phyloP scores from a whole-genome alignment of 2,113 vertebrate species.

The Gavia stellata region DNA sequence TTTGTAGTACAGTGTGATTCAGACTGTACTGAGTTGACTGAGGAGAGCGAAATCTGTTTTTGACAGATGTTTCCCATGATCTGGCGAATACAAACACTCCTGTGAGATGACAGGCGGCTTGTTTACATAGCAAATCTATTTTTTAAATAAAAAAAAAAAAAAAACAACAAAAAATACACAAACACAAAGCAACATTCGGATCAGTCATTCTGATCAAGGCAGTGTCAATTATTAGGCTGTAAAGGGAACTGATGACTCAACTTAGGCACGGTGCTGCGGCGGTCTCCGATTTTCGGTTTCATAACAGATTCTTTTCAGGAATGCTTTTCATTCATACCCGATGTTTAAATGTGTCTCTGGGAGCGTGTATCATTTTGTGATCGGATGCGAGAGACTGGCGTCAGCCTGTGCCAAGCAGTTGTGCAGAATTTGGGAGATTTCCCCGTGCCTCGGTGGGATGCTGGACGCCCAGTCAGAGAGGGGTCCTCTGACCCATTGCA shows the following conservation, averaged over 20 bases:
- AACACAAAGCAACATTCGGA: constrained; percentile 58
- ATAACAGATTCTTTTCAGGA: constrained; percentile 78
- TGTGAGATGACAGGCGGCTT: constrained; percentile 51
- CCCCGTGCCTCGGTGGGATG: accelerated
- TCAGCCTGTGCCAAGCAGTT: accelerated
- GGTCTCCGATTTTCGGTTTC: constrained; percentile 81
- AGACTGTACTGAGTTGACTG: constrained; percentile 49
- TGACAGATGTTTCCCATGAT: constrained; percentile 66
- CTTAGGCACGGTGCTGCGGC: constrained; percentile 56
- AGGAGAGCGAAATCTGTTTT: constrained; percentile 64
- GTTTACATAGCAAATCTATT: constrained; percentile 65
- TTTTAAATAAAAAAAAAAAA: background rate
- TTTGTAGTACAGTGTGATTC: constrained; percentile 50
- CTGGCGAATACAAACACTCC: constrained; percentile 57
- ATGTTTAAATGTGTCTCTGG: constrained; percentile 60
- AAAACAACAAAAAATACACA: background rate
- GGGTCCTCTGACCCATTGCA: background rate
- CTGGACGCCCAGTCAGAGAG: accelerated
- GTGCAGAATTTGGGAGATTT: background rate
- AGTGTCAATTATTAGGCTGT: constrained; percentile 73
- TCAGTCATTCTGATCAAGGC: constrained; percentile 77
- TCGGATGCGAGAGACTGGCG: background rate
- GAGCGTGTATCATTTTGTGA: background rate
- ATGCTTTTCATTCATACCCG: constrained; percentile 71
- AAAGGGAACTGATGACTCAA: constrained; percentile 82